Evolutionary conservation across 2,888 invertebrate species (phyloP).

Genomic region (Sesia apiformis): DNA sequence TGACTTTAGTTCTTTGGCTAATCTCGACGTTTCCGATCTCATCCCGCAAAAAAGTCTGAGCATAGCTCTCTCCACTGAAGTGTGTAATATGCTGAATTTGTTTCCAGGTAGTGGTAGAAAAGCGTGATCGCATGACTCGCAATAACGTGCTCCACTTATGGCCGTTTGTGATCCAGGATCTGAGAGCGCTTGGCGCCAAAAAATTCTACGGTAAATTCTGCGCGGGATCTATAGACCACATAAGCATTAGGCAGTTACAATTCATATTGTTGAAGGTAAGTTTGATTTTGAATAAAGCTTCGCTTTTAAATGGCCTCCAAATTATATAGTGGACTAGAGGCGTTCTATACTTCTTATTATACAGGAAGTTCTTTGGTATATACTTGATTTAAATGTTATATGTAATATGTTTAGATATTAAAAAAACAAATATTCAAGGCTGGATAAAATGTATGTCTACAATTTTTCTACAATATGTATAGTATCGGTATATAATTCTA

Average conservation of each 20-base stretch:
- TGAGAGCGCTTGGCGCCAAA: slow-evolving; percentile 94
- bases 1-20: too few species aligned
- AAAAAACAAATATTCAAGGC: too few species aligned
- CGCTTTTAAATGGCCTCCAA: too few species aligned
- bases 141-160: slow-evolving; percentile 98
- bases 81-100: background rate
- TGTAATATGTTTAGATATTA: too few species aligned
- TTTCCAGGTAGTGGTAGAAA: slow-evolving; percentile 87
- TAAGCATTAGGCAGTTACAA: slow-evolving; percentile 96
- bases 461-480: background rate
- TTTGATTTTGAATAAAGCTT: background rate
- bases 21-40: too few species aligned
- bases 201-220: slow-evolving; percentile 99
- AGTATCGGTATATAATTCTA: background rate
- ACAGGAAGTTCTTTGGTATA: too few species aligned
- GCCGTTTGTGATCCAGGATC: slow-evolving; percentile 98
- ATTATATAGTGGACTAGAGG: too few species aligned
- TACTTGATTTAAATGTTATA: too few species aligned
- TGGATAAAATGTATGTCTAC: too few species aligned
- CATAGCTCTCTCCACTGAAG: too few species aligned
- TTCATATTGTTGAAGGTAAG: slow-evolving; percentile 94
- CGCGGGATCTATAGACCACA: slow-evolving; percentile 98
- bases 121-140: slow-evolving; percentile 93
- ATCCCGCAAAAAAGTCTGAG: too few species aligned
- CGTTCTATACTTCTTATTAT: too few species aligned